Conservation (phyloP, 2,888 invertebrate genomes). For the Tenthredo mesomela region DNA sequence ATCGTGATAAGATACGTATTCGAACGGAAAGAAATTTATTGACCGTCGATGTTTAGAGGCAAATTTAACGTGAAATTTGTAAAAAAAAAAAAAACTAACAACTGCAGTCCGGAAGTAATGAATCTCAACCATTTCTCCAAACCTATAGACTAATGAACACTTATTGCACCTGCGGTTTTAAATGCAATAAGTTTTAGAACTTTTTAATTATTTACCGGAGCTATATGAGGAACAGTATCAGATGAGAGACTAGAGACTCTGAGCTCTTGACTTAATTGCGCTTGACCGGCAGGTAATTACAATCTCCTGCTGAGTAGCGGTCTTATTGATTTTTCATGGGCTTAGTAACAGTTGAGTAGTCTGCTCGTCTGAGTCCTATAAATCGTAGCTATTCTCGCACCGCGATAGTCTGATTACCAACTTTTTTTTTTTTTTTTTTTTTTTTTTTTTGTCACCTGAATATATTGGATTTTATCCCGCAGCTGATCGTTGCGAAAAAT, state of each 20-base stretch:
- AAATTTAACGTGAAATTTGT: neutral
- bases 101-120: neutral
- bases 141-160: neutral
- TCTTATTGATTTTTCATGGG: constrained; percentile 46
- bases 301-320: constrained; percentile 18
- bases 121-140: neutral
- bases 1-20: neutral
- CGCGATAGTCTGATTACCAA: neutral
- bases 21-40: neutral
- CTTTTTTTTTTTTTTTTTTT: neutral
- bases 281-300: constrained; percentile 42
- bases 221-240: neutral
- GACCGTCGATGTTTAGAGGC: neutral
- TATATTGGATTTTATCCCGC: neutral
- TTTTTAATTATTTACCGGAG: constrained; percentile 21
- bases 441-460: neutral
- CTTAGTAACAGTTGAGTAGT: constrained; percentile 21
- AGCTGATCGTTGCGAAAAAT: neutral
- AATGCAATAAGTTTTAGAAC: constrained; percentile 4
- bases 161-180: neutral
- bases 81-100: neutral
- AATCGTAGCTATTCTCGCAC: constrained; percentile 1
- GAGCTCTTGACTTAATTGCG: constrained; percentile 32
- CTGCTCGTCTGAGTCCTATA: neutral
- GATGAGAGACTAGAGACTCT: neutral